phyloP scores from a whole-genome alignment of 2,797 vertebrate species.

The Chelonia mydas region DNA sequence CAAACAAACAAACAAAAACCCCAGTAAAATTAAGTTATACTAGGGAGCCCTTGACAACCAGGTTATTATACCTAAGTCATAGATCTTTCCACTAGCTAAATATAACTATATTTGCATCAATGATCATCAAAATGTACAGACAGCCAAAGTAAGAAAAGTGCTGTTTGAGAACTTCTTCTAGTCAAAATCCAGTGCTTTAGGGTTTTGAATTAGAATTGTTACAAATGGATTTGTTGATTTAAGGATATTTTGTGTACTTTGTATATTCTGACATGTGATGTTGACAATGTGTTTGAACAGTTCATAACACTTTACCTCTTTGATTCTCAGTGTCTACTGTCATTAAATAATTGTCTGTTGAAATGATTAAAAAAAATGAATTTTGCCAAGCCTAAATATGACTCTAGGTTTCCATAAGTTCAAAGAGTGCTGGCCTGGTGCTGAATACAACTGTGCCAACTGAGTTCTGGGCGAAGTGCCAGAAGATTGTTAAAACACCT shows the following conservation, averaged over 20 bases:
- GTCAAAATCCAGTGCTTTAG: neutral
- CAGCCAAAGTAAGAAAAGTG: neutral
- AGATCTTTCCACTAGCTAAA: constrained; percentile 76
- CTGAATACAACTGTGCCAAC: constrained; percentile 68
- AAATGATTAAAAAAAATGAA: neutral
- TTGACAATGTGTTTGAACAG: neutral
- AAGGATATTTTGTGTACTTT: no score
- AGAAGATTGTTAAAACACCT: constrained; percentile 67
- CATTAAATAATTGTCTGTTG: neutral
- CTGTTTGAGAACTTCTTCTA: neutral
- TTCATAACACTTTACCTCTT: neutral
- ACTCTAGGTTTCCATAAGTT: constrained; percentile 75
- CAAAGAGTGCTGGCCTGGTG: constrained; percentile 75
- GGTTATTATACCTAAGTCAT: constrained; percentile 45
- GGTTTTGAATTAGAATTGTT: neutral
- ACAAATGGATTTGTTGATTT: neutral
- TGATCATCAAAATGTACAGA: neutral
- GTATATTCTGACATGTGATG: no score
- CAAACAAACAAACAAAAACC: constrained; percentile 42
- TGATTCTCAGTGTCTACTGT: neutral
- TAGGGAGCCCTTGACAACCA: constrained; percentile 65
- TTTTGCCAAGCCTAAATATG: constrained; percentile 59
- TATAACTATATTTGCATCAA: constrained; percentile 8
- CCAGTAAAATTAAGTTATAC: constrained; percentile 75
- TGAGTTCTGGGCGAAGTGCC: constrained; percentile 59